Base-by-base conservation (phyloP, 2,888 invertebrate genomes). In the Sipha maydis region DNA sequence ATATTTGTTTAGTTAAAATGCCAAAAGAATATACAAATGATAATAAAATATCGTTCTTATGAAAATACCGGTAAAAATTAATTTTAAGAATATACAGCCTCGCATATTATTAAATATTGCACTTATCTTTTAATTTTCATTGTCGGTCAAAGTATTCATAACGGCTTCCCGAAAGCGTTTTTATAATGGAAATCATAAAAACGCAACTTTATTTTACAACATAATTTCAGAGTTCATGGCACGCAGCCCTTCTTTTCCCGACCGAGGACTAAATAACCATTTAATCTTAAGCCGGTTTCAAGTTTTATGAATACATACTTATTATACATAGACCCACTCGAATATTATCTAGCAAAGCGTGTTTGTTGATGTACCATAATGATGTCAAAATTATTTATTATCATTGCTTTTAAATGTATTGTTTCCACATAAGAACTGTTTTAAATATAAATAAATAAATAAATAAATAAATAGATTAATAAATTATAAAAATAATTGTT, bases 51-150 rank as follows among this genome's bases (percentile, higher is more conserved):
- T 61, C 38, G 3, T 61, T 75, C 61, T 61, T 84, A 84, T 34
- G 14, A 61, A 25, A 75, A 41, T 8, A 1, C 21, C 14, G 28
- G 61, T 61, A 34, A 76, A 61, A 84, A 61, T 73, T 83, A 71
- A 83, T 61, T 84, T 76, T 25, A 83, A 75, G 41, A 28, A 7
- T 34, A 34, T 38, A 61, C 41, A 28, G 38, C 75, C 41, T 31
- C 25, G 28, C 76, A 67, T 61, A 34, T 84, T 84, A 84, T 76
- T 84, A 76, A 84, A 84, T 28, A 76, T 11, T 28, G 28, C 75
- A 28, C 75, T 84, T 84, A 84, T 84, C 84, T 76, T 75, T 75
- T 84, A 82, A 82, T 82, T 69, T 82, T 82, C 41, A 69, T 31
- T 31, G 69, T 69, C 69, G 69, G 69, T 69, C 69, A 69, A 14